These are phyloP conservation scores for Paralichthys olivaceus DNA, from an alignment of 2,113 vertebrate species.

Conservation along the genomic window DNA sequence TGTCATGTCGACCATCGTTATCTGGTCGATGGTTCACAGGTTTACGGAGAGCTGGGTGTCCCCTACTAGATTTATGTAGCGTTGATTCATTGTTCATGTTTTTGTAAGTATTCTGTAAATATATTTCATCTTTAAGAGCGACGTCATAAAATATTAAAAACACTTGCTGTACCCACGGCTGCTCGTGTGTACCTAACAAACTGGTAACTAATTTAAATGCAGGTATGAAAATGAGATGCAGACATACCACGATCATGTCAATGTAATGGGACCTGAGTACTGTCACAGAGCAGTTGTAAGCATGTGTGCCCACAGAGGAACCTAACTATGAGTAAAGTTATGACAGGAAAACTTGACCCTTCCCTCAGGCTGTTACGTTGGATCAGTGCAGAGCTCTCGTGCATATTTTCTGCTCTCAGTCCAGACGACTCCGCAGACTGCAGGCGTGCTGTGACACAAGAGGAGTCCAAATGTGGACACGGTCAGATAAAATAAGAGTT, in stretches of 20 bases:
- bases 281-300: not conserved
- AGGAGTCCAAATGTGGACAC: conserved; percentile 62
- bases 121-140: no score
- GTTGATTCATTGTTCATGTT: no score
- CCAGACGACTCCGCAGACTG: conserved; percentile 13
- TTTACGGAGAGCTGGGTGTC: no score
- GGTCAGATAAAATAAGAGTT: conserved; percentile 64
- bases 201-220: not conserved
- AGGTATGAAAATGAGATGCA: not conserved
- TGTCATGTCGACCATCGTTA: no score
- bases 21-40: no score
- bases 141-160: no score
- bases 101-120: no score
- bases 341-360: conserved; percentile 6
- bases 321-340: not conserved
- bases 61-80: no score
- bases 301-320: not conserved
- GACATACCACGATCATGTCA: not conserved
- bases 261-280: conserved; percentile 16
- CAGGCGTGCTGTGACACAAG: conserved; percentile 40
- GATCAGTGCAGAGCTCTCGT: not conserved
- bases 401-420: not conserved
- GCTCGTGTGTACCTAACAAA: conserved; percentile 6
- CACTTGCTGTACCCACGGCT: no score
- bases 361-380: not conserved